Base-by-base conservation (phyloP, 1,140 invertebrate species). In the Temnothorax curvispinosus region DNA sequence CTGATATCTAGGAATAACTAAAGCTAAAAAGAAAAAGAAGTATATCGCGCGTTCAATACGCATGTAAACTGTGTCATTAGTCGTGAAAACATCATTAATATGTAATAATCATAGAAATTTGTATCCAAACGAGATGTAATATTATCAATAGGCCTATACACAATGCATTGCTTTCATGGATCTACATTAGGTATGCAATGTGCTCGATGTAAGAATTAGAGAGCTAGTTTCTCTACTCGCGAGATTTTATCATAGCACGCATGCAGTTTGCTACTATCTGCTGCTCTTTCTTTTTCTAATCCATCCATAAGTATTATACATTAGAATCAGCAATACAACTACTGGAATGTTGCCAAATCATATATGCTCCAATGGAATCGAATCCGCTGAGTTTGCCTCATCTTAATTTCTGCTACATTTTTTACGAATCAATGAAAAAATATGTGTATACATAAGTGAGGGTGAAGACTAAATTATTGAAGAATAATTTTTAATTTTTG, bases 231-330 rank as follows among this genome's bases (percentile, higher is more conserved):
- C 44, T 65, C 18, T 13, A 56, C 4, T 18, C 44, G 44, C 27
- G n/a, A 11, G 47, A 80, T 69, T 69, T 67, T 38, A 69, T 54
- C 77, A 80, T 27, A 1, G 1, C 27, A 27, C 7, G 47, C 5
- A 1, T 67, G 50, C 60, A 44, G 13, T 62, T 60, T 50, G 56
- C 58, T 44, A n/a, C 35, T 27, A 21, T 62, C 15, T 44, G 11
- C 13, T 54, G 35, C 18, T 54, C 15, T 54, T 13, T 54, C 35
- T 74, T 18, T 21, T 21, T 38, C n/a, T 80, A 54, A 67, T 80
- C n/a, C 77, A 21, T 41, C 6, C 60, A 41, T 67, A 21, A 80
- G n/a, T n/a, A n/a, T 80, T 80, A 64, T 50, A 64, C 76, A 52
- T 27, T 47, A 64, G 58, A 52, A 52, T 80, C 18, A 27, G 13